Conservation (phyloP, 2,113 vertebrate species). For the Corythornis madagascariensis region DNA sequence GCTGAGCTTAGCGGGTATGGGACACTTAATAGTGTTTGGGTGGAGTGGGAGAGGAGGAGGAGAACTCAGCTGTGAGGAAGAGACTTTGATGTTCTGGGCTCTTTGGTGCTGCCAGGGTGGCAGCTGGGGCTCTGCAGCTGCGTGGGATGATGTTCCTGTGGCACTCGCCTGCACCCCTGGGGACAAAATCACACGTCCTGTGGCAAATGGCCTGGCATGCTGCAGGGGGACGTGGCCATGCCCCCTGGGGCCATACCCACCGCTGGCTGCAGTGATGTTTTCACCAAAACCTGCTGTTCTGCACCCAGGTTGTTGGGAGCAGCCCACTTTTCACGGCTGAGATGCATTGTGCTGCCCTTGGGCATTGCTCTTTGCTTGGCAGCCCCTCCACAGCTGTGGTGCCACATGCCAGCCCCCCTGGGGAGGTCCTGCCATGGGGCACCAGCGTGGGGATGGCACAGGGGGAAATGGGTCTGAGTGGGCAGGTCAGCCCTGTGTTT, state of each 20-base stretch:
- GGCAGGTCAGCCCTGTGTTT: too few relatives aligned
- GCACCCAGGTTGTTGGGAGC: neutral
- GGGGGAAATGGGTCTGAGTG: fast-evolving
- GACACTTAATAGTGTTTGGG: neutral
- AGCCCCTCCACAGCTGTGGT: neutral
- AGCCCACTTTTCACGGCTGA: neutral
- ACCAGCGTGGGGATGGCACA: fast-evolving
- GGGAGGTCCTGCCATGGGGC: neutral
- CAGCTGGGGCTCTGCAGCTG: neutral
- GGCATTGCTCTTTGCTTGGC: neutral
- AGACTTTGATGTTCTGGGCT: neutral
- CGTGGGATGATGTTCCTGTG: neutral
- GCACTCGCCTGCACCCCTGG: neutral
- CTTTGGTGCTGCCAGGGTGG: neutral
- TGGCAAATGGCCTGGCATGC: neutral
- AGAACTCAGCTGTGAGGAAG: neutral
- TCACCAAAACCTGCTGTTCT: neutral
- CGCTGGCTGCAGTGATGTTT: neutral
- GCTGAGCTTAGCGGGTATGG: fast-evolving
- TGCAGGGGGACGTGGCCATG: neutral
- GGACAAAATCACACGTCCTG: neutral
- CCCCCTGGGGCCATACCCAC: neutral
- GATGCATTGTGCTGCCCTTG: neutral
- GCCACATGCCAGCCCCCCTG: fast-evolving
- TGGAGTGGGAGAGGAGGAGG: neutral